Evolutionary conservation across 1,140 invertebrate species (phyloP).

Genomic region (Capitella teleta): DNA sequence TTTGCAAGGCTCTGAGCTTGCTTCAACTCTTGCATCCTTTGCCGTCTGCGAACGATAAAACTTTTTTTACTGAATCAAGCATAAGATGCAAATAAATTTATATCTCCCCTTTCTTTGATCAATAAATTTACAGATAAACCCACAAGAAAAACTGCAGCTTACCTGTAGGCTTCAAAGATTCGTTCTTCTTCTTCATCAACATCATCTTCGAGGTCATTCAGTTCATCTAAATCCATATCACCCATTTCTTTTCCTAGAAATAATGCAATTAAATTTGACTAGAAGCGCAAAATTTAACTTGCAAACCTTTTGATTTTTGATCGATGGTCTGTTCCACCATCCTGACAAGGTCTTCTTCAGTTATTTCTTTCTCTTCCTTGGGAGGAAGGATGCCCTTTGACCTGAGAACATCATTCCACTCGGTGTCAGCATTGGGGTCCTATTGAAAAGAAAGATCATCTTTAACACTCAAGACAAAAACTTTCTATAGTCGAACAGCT

Average conservation of each 20-base stretch:
- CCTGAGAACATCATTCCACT: conserved; percentile 93
- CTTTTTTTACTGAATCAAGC: not conserved
- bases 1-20: conserved; percentile 56
- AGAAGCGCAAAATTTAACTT: conserved; percentile 11
- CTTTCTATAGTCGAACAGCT: too few relatives aligned
- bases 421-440: conserved; percentile 88
- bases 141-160: too few relatives aligned
- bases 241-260: conserved; percentile 57
- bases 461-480: too few relatives aligned
- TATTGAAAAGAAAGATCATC: conserved; percentile 27
- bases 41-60: conserved; percentile 44
- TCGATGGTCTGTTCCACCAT: conserved; percentile 74
- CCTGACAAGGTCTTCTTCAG: conserved; percentile 80
- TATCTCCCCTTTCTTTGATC: too few relatives aligned
- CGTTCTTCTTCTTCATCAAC: conserved; percentile 78
- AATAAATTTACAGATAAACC: too few relatives aligned
- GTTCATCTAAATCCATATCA: conserved; percentile 56
- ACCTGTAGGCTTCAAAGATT: conserved; percentile 51
- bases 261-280: conserved; percentile 10
- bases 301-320: conserved; percentile 55
- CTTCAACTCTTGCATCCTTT: conserved; percentile 77
- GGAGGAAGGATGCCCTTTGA: conserved; percentile 79
- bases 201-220: conserved; percentile 56
- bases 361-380: conserved; percentile 62
- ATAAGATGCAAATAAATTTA: not conserved